Base-by-base conservation (phyloP, 1,140 invertebrate genomes). In the Gryllus bimaculatus region DNA sequence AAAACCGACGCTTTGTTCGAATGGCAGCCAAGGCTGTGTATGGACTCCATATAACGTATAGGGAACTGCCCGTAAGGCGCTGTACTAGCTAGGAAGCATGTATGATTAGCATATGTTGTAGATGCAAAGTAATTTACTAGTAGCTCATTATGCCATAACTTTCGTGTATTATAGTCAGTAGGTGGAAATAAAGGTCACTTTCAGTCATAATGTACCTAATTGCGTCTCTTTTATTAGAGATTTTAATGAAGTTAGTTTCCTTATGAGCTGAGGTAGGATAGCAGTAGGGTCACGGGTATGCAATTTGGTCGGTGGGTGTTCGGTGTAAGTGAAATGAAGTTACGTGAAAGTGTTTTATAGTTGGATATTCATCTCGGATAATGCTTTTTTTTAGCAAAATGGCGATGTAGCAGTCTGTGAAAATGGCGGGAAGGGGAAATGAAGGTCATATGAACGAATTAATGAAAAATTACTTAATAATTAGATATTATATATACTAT, bases 401-500 rank as follows among this genome's bases (percentile, higher is more conserved):
- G 80, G 80, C 80, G 80, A 73, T 73, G 20, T 48, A 54, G 66
- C 49, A 48, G 73, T 77, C 74, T 47, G 79, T 75, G 54, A 81
- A 81, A 79, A 81, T 81, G 80, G 80, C 80, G 80, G 80, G 80
- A 81, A 81, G 80, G 80, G 73, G 80, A 81, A 80, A 78, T 81
- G 80, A 81, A 81, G 80, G 80, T 81, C 80, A 75, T 49, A 47
- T 13, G 48, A 18, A 18, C 26, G 48, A 76, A 47, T 76, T 39
- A 76, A 76, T 47, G 75, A 76, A 75, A 47, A 75, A 75, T 75
- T 21, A 47, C 26, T 76, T n/a, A 47, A 8, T 49, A 77, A 75
- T 21, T 48, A 18, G 0, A 66, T 66, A 66, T 10, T 66, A 66
- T 10, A 66, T 10, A 7, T 13, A 66, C 18, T 66, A 66, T 39